Evolutionary conservation across 2,113 vertebrate genomes (phyloP), one percentile per base, ranked within the genome.

Genomic region (Sphyrna mokarran): DNA sequence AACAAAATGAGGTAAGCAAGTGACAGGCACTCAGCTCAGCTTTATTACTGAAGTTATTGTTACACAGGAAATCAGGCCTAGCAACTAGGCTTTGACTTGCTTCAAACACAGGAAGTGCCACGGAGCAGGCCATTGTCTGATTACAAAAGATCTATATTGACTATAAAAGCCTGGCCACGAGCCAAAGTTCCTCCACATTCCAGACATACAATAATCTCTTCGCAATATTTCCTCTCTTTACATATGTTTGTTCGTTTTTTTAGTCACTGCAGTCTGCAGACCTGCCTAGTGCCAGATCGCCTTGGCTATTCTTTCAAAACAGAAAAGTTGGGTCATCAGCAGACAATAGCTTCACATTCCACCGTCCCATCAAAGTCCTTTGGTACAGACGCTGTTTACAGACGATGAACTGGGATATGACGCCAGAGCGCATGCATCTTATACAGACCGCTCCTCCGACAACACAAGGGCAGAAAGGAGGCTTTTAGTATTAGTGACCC

Each of bases 131-230:
- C 16, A 93, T 93, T 93, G 89, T 93, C 89, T 93, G 89, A 93
- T 93, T 93, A 93, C 89, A 93, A 93, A 93, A 93, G 89, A 93
- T 93, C 89, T 93, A 93, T 93, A 93, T 93, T 93, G 89, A 93
- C 61, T 66, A 93, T 93, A 63, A 66, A 89, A 93, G 61, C n/a
- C 89, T 93, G 89, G 89, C 89, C 61, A 18, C 20, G 33, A 20
- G 89, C 89, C 89, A 93, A n/a, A 93, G 61, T 16, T 93, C 89
- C 89, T 93, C 89, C 89, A 93, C 89, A 93, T 93, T 93, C 89
- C 89, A 93, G 89, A 66, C 89, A 66, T 37, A 93, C 89, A 93
- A 93, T 93, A 66, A 93, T 93, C 89, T 58, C 18, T 93, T 63
- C 26, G 89, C 89, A 93, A 66, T 66, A 61, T 61, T 93, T 93